Evolutionary conservation across 2,797 vertebrate species (phyloP).

Genomic region (Dromococcyx pavoninus): DNA sequence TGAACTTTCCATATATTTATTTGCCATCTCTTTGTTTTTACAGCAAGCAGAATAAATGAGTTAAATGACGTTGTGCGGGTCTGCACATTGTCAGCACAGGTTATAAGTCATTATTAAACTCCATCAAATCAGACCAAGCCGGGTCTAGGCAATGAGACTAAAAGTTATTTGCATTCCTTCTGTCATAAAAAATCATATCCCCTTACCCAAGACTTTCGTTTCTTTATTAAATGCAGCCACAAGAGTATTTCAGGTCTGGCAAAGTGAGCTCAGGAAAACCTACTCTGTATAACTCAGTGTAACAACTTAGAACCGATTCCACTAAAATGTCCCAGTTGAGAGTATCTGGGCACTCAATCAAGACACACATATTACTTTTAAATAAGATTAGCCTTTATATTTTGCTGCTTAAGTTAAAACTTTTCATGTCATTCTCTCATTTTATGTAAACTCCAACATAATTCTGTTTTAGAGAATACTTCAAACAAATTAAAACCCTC

Average conservation of each 20-base stretch:
- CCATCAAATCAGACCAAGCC: conserved; percentile 86
- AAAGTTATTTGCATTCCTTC: conserved; percentile 87
- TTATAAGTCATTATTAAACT: conserved; percentile 97
- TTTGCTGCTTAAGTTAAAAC: conserved; percentile 86
- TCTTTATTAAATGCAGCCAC: conserved; percentile 86
- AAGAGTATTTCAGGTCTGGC: conserved; percentile 84
- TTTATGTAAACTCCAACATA: conserved; percentile 82
- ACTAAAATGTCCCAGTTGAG: conserved; percentile 82
- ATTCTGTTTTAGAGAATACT: conserved; percentile 80
- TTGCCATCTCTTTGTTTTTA: conserved; percentile 93
- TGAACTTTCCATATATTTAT: conserved; percentile 90
- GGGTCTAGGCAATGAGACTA: conserved; percentile 80
- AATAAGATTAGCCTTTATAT: conserved; percentile 86
- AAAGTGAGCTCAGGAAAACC: conserved; percentile 79
- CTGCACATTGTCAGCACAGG: conserved; percentile 96
- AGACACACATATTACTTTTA: conserved; percentile 85
- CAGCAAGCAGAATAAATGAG: conserved; percentile 92
- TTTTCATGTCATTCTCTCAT: conserved; percentile 85
- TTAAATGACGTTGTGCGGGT: conserved; percentile 87
- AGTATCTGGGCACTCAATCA: conserved; percentile 83
- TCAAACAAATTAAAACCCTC: conserved; percentile 83
- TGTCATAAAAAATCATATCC: conserved; percentile 88
- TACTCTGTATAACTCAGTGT: conserved; percentile 79
- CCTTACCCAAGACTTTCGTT: conserved; percentile 84
- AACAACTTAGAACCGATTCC: conserved; percentile 79